Base-by-base conservation (phyloP, 2,797 vertebrate genomes). In the Malurus splendens region DNA sequence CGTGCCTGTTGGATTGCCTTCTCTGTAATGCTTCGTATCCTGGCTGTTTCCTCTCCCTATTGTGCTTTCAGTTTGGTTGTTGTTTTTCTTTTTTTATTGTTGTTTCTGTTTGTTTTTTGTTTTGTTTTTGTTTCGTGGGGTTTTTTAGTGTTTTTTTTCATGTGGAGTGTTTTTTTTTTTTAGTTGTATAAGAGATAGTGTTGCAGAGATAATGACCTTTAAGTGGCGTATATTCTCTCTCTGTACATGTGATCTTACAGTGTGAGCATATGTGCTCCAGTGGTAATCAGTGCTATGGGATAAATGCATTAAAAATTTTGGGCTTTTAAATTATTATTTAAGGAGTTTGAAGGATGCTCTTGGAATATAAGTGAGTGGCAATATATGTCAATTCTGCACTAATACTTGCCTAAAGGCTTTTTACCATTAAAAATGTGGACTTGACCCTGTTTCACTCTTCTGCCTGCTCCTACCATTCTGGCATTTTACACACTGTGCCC, bases 261-360 rank as follows among this genome's bases (percentile, higher is more conserved):
- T 36, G 42, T 19, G 52, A 64, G 27, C 1, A 1, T 24, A 19
- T 9, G n/a, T 1, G 1, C 3, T 74, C 51, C 9, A 7, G 12
- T 47, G 5, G 14, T 12, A 66, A 38, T 54, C n/a, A 24, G 30
- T 62, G 42, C 24, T 27, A 4, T 11, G n/a, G 39, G 32, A 18
- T 20, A 78, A 72, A 45, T 8, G 15, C 30, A 16, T 67, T 55
- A 9, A 23, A 30, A 45, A 28, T 51, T 55, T 47, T 36, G 4
- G 5, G 4, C 3, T 33, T 14, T 2, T 3, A 39, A 28, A 1
- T 2, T 23, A 28, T 7, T 9, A n/a, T 61, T 62, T 24, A 20
- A 59, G 22, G 30, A 28, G 7, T 23, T 55, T 32, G 39, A 39
- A 41, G 47, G 13, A 65, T 44, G 17, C 18, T 89, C 8, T 44